Conservation (phyloP, 2,888 invertebrate species). For the Lithophane semibrunnea region DNA sequence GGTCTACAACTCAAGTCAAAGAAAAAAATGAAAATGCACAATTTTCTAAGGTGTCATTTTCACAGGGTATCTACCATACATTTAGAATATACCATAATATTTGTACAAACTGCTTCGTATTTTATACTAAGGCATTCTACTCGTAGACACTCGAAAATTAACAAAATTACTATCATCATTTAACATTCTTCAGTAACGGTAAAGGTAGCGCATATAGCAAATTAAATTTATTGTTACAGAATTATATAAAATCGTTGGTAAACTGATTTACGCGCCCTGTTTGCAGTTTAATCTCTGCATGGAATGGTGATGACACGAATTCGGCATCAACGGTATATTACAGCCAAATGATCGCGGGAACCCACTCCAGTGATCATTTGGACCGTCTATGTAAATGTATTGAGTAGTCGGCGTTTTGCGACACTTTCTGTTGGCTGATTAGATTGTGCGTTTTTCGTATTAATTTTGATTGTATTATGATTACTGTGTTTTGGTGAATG, state of each 20-base stretch:
- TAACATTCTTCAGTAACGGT: slow-evolving; percentile 35
- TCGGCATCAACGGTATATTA: slow-evolving; percentile 83
- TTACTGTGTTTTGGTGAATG: not conserved
- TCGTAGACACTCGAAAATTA: not conserved
- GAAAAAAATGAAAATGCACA: not conserved
- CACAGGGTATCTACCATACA: not conserved
- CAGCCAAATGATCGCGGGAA: slow-evolving; percentile 74
- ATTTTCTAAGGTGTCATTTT: not conserved
- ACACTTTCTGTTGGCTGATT: slow-evolving; percentile 28
- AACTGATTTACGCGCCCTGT: slow-evolving; percentile 86
- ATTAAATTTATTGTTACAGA: slow-evolving; percentile 77
- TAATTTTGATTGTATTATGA: not conserved
- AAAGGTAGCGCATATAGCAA: slow-evolving; percentile 63
- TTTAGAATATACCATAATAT: not conserved
- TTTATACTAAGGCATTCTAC: not conserved
- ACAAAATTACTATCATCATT: not conserved
- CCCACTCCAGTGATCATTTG: slow-evolving; percentile 49
- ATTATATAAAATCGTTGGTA: slow-evolving; percentile 72
- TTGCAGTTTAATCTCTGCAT: slow-evolving; percentile 85
- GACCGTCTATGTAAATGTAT: slow-evolving; percentile 44
- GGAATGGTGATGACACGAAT: slow-evolving; percentile 83
- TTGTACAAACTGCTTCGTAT: not conserved
- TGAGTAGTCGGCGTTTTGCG: slow-evolving; percentile 20
- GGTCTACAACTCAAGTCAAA: not conserved
- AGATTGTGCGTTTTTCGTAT: not conserved